Evolutionary conservation across 2,113 vertebrate genomes (phyloP).

Genomic region (cattle (Bos taurus)): DNA sequence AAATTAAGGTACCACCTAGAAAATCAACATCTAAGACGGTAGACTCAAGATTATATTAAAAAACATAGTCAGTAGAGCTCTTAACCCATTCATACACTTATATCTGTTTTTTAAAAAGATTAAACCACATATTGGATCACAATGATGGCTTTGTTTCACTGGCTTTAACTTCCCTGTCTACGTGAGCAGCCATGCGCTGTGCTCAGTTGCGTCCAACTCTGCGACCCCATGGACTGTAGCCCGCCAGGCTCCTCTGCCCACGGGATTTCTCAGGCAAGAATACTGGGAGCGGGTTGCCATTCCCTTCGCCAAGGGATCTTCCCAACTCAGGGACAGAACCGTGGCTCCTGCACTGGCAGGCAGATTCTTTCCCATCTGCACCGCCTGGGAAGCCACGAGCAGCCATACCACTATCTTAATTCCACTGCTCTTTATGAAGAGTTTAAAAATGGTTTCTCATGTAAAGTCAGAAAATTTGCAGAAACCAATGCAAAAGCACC

Average conservation of each 20-base stretch:
- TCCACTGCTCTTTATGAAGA: neutral
- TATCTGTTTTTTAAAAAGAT: neutral
- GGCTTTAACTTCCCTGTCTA: neutral
- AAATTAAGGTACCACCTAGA: neutral
- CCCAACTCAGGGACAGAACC: neutral
- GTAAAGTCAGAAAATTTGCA: constrained; percentile 2
- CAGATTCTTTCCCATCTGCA: neutral
- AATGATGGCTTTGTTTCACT: neutral
- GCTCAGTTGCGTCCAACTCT: neutral
- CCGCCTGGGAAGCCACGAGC: neutral
- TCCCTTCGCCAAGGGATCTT: neutral
- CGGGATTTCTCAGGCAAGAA: neutral
- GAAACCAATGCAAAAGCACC: constrained; percentile 53
- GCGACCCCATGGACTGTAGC: neutral
- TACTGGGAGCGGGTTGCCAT: neutral
- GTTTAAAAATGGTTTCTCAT: constrained; percentile 25
- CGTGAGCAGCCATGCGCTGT: neutral
- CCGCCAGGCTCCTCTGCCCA: neutral
- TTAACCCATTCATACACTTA: neutral
- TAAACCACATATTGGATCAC: neutral
- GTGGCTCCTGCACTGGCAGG: neutral
- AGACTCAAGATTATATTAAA: neutral
- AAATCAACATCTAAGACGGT: neutral
- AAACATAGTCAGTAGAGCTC: neutral
- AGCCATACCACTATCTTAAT: neutral